Evolutionary conservation across 1,140 invertebrate genomes (phyloP), one percentile per base, ranked within the genome.

Genomic region (Varroa destructor): DNA sequence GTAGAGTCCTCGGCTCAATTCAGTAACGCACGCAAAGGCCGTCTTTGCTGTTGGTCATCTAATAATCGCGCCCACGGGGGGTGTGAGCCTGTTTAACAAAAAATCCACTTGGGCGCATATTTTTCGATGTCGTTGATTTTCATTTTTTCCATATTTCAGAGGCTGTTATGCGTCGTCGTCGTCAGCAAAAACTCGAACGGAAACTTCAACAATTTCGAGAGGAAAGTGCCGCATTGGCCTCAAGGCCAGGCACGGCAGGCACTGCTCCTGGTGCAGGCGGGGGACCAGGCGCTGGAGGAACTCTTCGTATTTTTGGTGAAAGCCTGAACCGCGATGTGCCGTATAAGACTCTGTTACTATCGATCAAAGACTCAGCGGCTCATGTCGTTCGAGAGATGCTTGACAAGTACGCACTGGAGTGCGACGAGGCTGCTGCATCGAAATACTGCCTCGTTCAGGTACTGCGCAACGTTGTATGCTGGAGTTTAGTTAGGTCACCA

Each of bases 231-330:
- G 61, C 61, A 5, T 46, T 67, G 40, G 61, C 40, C 12, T 36
- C 46, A 12, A 67, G 61, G 12, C 40, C 40, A 12, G 61, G 40
- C 2, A 37, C 40, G 40, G 14, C 40, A 14, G 61, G 61, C 37
- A 12, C 37, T 40, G 61, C 40, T 8, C 77, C 72, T 82, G 83
- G 96, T 70, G 96, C 95, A 64, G 46, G 46, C 46, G 40, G 61
- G 5, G 61, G 61, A 14, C 61, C 61, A 46, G 61, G 61, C 36
- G 77, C 72, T 82, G 83, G 96, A 70, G 96, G 95, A 64, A 97
- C 93, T 4, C 81, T 99, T 42, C 97, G 98, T 82, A 97, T 99
- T 76, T 98, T 97, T 81, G 96, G 96, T 42, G 92, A 96, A 79
- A 90, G 92, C 12, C 83, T 99, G 6, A 93, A 92, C 78, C 88